Evolutionary conservation across 2,113 vertebrate species (phyloP), one percentile per base, ranked within the genome.

Genomic region (Cacatua alba): DNA sequence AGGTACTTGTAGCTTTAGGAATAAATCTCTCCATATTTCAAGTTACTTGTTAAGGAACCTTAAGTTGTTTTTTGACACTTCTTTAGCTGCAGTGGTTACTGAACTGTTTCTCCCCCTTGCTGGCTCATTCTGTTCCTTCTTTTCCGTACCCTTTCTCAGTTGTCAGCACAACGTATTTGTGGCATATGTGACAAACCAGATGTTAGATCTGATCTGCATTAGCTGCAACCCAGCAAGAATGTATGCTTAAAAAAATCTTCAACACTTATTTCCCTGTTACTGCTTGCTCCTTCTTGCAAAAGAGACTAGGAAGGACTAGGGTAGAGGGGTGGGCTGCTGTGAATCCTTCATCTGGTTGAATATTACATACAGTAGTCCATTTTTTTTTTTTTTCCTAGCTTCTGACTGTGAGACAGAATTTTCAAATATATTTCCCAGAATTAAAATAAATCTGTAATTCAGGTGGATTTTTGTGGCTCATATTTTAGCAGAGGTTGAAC

Each of bases 101-200:
- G 52, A 82, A 24, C 82, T 55, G 70, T 68, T 95, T 88, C 82
- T 94, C 82, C 62, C 82, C 71, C 49, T 82, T 86, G 88, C 59
- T 71, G 82, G 82, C 75, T 93, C 67, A 20, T 94, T 90, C 87
- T 92, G 90, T 88, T 96, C 78, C 31, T 7, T 51, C 51, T 53
- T 28, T 49, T 63, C 65, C 3, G 2, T 79, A 6, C 39, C 25
- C 43, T 79, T 78, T 39, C 59, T 35, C 21, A 44, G 39, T 18
- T 95, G 82, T 82, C 79, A 76, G 75, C 85, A 44, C 63, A 90
- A 79, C 1, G 11, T 76, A 18, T 71, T 76, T n/a, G 57, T 33
- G 74, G 46, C 2, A 2, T 74, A 41, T 84, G 87, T 82, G 92
- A 84, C 90, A 97, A 93, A 82, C 60, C 84, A 89, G 86, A 67